Conservation (phyloP, 2,888 invertebrate species). For the Crioceris asparagi region DNA sequence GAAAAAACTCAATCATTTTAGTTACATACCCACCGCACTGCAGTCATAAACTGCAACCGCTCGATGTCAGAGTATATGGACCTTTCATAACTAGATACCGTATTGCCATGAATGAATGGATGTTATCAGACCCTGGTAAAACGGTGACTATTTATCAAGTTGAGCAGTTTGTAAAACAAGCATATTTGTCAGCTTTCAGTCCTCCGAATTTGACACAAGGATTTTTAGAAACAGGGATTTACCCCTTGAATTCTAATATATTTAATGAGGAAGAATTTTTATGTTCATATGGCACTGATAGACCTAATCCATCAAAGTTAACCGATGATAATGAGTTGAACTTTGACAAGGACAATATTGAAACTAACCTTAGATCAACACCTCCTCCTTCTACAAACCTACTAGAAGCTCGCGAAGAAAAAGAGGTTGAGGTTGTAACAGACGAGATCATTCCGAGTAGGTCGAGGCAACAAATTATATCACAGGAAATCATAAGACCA, state of each 20-base stretch:
- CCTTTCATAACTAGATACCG: constrained; percentile 7
- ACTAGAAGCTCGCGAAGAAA: no score
- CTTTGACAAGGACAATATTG: background rate
- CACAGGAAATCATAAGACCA: no score
- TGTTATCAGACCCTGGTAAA: constrained; percentile 18
- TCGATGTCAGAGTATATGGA: background rate
- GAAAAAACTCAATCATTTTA: constrained; percentile 1
- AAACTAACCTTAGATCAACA: constrained; percentile 1
- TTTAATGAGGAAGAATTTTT: constrained; percentile 9
- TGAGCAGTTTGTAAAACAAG: constrained; percentile 8
- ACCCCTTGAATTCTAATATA: constrained; percentile 11
- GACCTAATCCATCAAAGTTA: constrained; percentile 6
- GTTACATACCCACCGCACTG: constrained; percentile 3
- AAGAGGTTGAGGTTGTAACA: background rate
- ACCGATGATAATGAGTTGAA: constrained; percentile 2
- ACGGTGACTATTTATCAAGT: constrained; percentile 15
- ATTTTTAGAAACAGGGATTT: constrained; percentile 12
- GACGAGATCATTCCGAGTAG: background rate
- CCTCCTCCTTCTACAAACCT: background rate
- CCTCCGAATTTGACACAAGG: constrained; percentile 14
- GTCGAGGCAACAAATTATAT: constrained; percentile 4
- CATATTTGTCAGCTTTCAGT: constrained; percentile 14
- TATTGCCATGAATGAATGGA: constrained; percentile 16
- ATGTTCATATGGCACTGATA: constrained; percentile 7
- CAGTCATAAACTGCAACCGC: constrained; percentile 1